These are phyloP conservation scores for Cerceris ruficornis DNA, from an alignment of 2,888 invertebrate genomes.

Conservation along the genomic window DNA sequence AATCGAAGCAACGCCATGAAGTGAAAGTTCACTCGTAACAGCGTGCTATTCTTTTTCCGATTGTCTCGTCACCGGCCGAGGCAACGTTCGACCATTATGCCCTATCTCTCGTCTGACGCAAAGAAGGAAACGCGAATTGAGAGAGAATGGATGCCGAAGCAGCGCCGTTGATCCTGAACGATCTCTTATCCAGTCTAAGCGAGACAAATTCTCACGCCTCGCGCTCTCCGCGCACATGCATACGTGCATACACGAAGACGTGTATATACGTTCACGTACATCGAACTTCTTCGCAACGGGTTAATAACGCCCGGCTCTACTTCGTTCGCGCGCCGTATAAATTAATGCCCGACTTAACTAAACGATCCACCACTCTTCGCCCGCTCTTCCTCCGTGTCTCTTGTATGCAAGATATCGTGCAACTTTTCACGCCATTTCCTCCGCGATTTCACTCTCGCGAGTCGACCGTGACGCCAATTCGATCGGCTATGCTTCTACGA, in stretches of 20 bases:
- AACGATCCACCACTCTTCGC: slow-evolving; percentile 46
- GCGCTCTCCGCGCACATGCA: slow-evolving; percentile 17
- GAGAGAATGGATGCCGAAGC: slow-evolving; percentile 57
- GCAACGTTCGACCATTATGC: slow-evolving; percentile 47
- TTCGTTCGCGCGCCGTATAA: slow-evolving; percentile 46
- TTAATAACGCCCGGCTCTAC: slow-evolving; percentile 55
- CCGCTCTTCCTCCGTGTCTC: slow-evolving; percentile 7
- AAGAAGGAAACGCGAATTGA: slow-evolving; percentile 33
- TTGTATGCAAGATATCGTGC: slow-evolving; percentile 25
- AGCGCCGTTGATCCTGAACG: slow-evolving; percentile 58
- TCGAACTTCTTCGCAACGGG: slow-evolving; percentile 28
- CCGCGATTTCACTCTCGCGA: slow-evolving; percentile 55
- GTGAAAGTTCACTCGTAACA: slow-evolving; percentile 65
- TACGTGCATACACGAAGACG: background rate
- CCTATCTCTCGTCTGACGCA: slow-evolving; percentile 32
- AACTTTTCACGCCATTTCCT: slow-evolving; percentile 38
- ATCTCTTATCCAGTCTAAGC: slow-evolving; percentile 56
- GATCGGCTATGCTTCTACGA: too few species aligned
- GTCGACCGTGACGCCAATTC: too few species aligned
- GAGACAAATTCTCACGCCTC: slow-evolving; percentile 71
- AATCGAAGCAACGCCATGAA: slow-evolving; percentile 58
- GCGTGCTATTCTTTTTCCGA: slow-evolving; percentile 56
- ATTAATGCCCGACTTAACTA: slow-evolving; percentile 56
- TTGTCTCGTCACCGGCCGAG: slow-evolving; percentile 63
- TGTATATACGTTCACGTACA: background rate